Evolutionary conservation across 2,113 vertebrate species (phyloP), one percentile per base, ranked within the genome.

Genomic region (Bungarus multicinctus): DNA sequence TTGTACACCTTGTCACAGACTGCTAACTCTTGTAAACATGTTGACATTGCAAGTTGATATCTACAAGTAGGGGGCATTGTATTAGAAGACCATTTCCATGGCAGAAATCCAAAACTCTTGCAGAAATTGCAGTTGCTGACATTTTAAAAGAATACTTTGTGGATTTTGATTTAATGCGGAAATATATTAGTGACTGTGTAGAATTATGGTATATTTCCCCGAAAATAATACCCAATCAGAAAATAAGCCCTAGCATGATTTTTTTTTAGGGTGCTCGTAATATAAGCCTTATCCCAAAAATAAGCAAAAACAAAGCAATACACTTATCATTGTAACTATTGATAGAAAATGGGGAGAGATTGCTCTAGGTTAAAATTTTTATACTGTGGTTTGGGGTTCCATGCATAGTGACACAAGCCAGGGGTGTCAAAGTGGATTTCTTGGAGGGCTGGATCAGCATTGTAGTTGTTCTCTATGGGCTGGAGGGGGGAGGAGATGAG

Each of bases 111-210:
- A 50, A 86, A 47, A n/a, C 4, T n/a, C 30, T n/a, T 69, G 30
- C 30, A 69, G 60, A 69, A 11, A 0, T 11, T 2, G 0, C 47
- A 0, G 0, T 2, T 0, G 34, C 4, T 45, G 0, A 1, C 89
- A 20, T 2, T 1, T 47, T 9, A 81, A 0, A 0, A 14, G 2
- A 9, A 30, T 0, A 23, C 2, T 90, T 2, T 1, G 55, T 34
- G 1, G 86, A 47, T 12, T 2, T 22, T 60, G 8, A 60, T 52
- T 50, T 55, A 3, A 8, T 16, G n/a, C 0, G 58, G 0, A 0
- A 0, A 0, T 57, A 25, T 91, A 27, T 43, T 5, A 85, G 0
- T 0, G 11, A 22, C 1, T 6, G 22, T 10, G 52, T 64, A 64
- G 20, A 92, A 52, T 47, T 87, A 58, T 58, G 57, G 57, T 58